A percentile compares a stretch with the other conserved stretches of the same genome.
These are phyloP conservation scores for Geotrupes spiniger DNA, from an alignment of 2,888 invertebrate species.

Conservation along the genomic window DNA sequence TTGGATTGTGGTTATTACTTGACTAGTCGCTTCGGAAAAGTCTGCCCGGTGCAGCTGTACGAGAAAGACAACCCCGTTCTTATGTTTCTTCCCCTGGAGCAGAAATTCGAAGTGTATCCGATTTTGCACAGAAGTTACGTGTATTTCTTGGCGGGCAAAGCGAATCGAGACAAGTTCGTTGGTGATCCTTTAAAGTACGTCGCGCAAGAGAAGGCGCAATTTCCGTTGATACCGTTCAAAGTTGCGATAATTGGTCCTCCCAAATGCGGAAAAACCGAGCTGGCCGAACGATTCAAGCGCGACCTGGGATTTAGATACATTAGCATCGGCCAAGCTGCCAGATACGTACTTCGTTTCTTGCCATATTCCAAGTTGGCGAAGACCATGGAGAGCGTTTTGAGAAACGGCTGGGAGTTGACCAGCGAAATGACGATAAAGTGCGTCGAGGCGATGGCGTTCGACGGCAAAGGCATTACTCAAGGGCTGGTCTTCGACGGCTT, in stretches of 20 bases:
- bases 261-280: slow-evolving; percentile 60
- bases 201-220: slow-evolving; percentile 47
- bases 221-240: slow-evolving; percentile 54
- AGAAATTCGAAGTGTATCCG: slow-evolving; percentile 52
- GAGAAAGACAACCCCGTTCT: slow-evolving; percentile 53
- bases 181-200: slow-evolving; percentile 59
- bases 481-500: slow-evolving; percentile 66
- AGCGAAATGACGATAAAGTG: slow-evolving; percentile 53
- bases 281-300: slow-evolving; percentile 56
- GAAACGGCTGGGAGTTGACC: slow-evolving; percentile 50
- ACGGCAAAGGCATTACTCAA: slow-evolving; percentile 52
- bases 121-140: slow-evolving; percentile 59
- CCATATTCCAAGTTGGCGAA: slow-evolving; percentile 54
- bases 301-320: slow-evolving; percentile 57
- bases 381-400: slow-evolving; percentile 47
- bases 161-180: slow-evolving; percentile 54
- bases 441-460: slow-evolving; percentile 54
- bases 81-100: slow-evolving; percentile 52
- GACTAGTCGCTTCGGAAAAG: slow-evolving; percentile 60
- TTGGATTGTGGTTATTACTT: slow-evolving; percentile 59
- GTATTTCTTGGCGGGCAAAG: slow-evolving; percentile 57
- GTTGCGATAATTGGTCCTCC: slow-evolving; percentile 62
- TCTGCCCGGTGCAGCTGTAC: slow-evolving; percentile 63
- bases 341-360: slow-evolving; percentile 53
- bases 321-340: slow-evolving; percentile 55